A percentile compares a stretch with the other conserved stretches of the same genome.
Evolutionary conservation across 1,140 invertebrate species (phyloP).

Genomic region (Melanaphis sacchari): DNA sequence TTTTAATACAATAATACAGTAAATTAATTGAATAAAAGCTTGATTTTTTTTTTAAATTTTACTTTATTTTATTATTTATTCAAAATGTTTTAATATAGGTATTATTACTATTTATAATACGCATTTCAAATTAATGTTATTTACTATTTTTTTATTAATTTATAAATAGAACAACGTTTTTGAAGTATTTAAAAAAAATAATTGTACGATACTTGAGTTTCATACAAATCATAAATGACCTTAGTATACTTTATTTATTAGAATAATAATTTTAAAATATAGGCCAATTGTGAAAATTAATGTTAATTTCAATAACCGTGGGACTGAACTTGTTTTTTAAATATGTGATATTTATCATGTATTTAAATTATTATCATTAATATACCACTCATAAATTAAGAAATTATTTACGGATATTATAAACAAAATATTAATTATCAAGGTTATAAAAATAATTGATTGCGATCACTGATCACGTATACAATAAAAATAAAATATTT

Average conservation of each 20-base stretch:
- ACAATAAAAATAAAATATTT: not conserved
- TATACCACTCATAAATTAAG: not conserved
- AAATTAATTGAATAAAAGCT: not conserved
- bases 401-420: not conserved
- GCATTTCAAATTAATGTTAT: not conserved
- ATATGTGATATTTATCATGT: not conserved
- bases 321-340: conserved; percentile 3
- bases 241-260: not conserved
- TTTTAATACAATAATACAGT: not conserved
- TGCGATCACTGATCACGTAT: not conserved
- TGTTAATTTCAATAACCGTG: not conserved
- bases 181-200: not conserved
- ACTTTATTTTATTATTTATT: not conserved
- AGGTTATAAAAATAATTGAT: conserved; percentile 15
- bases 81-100: not conserved
- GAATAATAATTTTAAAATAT: conserved; percentile 8
- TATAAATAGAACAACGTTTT: not conserved
- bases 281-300: not conserved
- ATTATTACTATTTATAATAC: not conserved
- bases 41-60: not conserved
- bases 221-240: not conserved
- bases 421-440: not conserved
- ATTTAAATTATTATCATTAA: not conserved
- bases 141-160: not conserved
- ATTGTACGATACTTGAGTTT: not conserved